phyloP scores from a whole-genome alignment of 2,797 vertebrate genomes.

The Sylvia borin region DNA sequence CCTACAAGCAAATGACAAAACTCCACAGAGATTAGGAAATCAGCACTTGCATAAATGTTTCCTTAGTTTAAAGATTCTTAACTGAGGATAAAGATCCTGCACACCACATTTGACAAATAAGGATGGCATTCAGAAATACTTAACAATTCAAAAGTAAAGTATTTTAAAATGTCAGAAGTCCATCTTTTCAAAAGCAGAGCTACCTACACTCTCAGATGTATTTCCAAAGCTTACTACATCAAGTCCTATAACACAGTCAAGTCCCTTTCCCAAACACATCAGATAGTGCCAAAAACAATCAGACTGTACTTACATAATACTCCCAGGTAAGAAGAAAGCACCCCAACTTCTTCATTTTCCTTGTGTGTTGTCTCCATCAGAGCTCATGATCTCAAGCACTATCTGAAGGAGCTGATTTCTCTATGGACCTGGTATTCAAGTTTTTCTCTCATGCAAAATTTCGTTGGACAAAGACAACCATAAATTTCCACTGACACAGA shows the following conservation, averaged over 20 bases:
- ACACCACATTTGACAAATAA: background rate
- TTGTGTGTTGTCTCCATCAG: background rate
- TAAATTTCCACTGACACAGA: background rate
- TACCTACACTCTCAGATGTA: background rate
- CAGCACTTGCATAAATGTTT: background rate
- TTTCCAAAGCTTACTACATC: background rate
- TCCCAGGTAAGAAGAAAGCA: background rate
- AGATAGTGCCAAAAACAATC: background rate
- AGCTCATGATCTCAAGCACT: background rate
- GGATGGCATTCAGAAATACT: slow-evolving; percentile 8
- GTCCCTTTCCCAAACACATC: background rate
- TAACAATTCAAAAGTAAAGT: background rate
- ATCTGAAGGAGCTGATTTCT: background rate
- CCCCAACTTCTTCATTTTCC: background rate
- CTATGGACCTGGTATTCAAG: background rate
- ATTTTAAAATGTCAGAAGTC: background rate
- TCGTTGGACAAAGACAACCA: background rate
- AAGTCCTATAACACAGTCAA: background rate
- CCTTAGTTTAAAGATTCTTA: background rate
- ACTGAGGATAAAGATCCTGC: background rate
- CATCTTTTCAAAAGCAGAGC: background rate
- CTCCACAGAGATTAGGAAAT: background rate
- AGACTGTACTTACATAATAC: background rate
- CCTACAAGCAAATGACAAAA: background rate
- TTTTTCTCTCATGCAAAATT: background rate